These are phyloP conservation scores for Heliconius eleuchia DNA, from an alignment of 1,140 invertebrate genomes.

Conservation along the genomic window DNA sequence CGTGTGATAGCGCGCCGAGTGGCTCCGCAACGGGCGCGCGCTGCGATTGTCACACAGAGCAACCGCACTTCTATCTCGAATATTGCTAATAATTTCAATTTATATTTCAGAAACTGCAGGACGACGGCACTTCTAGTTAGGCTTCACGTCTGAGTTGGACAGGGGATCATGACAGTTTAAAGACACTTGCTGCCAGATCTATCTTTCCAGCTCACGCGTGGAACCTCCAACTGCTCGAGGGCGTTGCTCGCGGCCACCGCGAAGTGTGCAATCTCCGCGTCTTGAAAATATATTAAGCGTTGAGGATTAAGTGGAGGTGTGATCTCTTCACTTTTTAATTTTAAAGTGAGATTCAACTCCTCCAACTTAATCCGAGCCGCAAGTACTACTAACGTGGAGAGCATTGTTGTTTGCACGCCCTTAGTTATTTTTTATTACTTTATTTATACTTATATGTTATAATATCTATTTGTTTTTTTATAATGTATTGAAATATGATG, in stretches of 20 bases:
- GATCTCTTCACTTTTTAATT: conserved; percentile 82
- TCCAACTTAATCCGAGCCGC: conserved; percentile 81
- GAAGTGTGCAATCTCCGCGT: not conserved
- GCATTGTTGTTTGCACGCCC: not conserved
- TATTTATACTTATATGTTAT: not conserved
- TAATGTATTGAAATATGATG: not conserved
- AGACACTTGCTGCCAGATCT: conserved; percentile 78
- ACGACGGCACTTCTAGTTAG: conserved; percentile 31
- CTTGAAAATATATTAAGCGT: conserved; percentile 47
- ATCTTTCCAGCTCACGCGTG: conserved; percentile 82
- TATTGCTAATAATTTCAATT: conserved; percentile 37
- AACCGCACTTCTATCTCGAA: conserved; percentile 45
- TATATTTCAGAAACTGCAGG: conserved; percentile 48
- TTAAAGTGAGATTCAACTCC: conserved; percentile 83
- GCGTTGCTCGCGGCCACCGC: not conserved
- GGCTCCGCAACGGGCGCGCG: conserved; percentile 55
- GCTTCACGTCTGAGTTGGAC: conserved; percentile 80
- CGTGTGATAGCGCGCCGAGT: conserved; percentile 67
- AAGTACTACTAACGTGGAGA: conserved; percentile 15
- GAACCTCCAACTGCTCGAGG: conserved; percentile 47
- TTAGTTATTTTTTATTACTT: not conserved
- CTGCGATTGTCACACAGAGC: conserved; percentile 59
- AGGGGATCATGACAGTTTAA: conserved; percentile 81
- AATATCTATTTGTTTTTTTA: not conserved
- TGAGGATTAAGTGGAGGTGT: conserved; percentile 82